Conservation (phyloP, 2,888 invertebrate species). For the Mesoligia furuncula region DNA sequence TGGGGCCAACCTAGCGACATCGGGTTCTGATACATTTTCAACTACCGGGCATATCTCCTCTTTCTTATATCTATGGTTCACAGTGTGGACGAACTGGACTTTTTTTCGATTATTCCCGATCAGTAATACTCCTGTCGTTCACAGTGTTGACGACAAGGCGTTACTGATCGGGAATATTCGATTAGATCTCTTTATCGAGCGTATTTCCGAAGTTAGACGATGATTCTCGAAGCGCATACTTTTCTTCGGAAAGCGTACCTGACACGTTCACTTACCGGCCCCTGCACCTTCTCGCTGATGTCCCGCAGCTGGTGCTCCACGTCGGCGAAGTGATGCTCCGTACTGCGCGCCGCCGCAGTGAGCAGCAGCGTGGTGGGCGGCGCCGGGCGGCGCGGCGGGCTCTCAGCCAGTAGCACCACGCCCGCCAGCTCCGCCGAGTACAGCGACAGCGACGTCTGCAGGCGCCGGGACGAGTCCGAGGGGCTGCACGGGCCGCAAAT, state of each 20-base stretch:
- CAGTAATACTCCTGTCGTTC: no score
- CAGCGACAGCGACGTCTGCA: constrained; percentile 98
- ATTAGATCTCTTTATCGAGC: no score
- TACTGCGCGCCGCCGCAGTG: constrained; percentile 81
- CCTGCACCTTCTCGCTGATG: constrained; percentile 90
- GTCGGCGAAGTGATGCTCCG: constrained; percentile 98
- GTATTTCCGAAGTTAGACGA: no score
- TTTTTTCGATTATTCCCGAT: no score
- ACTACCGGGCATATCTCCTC: no score
- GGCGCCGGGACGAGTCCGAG: constrained; percentile 92
- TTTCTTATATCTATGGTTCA: no score
- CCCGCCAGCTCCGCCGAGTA: constrained; percentile 98
- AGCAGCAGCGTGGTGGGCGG: constrained; percentile 89
- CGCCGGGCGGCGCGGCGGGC: constrained; percentile 66
- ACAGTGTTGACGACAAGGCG: no score
- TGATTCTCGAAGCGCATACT: neutral
- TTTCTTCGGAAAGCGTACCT: no score
- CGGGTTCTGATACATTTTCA: no score
- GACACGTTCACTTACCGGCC: constrained; percentile 77
- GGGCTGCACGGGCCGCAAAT: constrained; percentile 52
- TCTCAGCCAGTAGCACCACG: constrained; percentile 95
- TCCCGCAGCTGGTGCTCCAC: constrained; percentile 93
- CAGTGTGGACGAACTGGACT: no score
- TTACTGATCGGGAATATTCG: no score
- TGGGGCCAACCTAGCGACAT: no score